phyloP scores from a whole-genome alignment of 2,797 vertebrate species.

The Sebastes baramenuke region DNA sequence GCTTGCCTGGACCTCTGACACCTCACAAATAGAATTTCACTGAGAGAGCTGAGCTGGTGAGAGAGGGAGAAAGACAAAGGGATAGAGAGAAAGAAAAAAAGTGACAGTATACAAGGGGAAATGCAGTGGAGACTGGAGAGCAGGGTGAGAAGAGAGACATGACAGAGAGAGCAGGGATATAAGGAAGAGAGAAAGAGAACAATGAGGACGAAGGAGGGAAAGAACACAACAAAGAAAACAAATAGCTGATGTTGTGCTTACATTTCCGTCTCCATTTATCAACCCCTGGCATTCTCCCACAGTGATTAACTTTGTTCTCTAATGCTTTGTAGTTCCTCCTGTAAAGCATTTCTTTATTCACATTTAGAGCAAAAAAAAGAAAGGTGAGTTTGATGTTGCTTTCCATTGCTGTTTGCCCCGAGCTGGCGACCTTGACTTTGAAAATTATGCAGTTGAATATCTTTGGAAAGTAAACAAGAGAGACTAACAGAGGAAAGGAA shows the following conservation, averaged over 20 bases:
- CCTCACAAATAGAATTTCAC: slow-evolving; percentile 64
- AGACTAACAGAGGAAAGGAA: slow-evolving; percentile 33
- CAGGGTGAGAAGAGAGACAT: slow-evolving; percentile 12
- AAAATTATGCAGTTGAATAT: slow-evolving; percentile 55
- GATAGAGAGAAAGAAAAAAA: slow-evolving; percentile 14
- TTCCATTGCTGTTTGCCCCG: slow-evolving; percentile 44
- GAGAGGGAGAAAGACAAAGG: slow-evolving; percentile 1
- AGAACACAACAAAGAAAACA: slow-evolving; percentile 55
- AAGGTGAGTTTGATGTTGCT: slow-evolving; percentile 62
- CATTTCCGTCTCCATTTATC: slow-evolving; percentile 64
- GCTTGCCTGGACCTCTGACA: slow-evolving; percentile 63
- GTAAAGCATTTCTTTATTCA: slow-evolving; percentile 49
- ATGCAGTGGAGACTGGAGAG: slow-evolving; percentile 19
- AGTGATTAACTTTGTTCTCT: slow-evolving; percentile 76
- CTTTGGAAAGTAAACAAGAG: slow-evolving; percentile 59
- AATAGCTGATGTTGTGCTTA: slow-evolving; percentile 71
- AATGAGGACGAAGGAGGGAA: slow-evolving; percentile 3
- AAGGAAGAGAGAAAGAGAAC: slow-evolving; percentile 11
- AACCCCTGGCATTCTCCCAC: slow-evolving; percentile 61
- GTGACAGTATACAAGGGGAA: not conserved
- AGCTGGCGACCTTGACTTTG: slow-evolving; percentile 64
- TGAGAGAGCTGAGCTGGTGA: slow-evolving; percentile 12
- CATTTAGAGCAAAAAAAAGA: slow-evolving; percentile 22
- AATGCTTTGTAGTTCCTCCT: slow-evolving; percentile 56
- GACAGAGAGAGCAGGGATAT: slow-evolving; percentile 12